Evolutionary conservation across 2,888 invertebrate genomes (phyloP), one percentile per base, ranked within the genome.

Genomic region (Eilema griseolum): DNA sequence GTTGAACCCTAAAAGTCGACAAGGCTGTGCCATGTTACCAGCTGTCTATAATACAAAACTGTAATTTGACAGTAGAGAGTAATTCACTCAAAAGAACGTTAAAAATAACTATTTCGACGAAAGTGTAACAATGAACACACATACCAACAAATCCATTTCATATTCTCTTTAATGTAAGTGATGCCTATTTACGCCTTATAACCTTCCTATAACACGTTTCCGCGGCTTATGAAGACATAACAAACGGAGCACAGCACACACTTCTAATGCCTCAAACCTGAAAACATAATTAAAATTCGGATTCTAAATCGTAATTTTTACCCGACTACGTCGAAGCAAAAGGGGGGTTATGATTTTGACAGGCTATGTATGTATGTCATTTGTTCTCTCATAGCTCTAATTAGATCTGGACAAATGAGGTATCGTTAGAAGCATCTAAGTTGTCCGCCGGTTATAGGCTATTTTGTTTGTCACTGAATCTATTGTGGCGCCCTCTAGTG

Each of bases 151-250:
- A 65, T 12, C 56, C 56, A 56, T 65, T 56, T 31, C 23, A 52
- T 23, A 31, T 31, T 64, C 31, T 64, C 64, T 64, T 64, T 52
- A 64, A 64, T 31, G 64, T 28, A 64, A 56, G 56, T 16, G 56
- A 65, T 65, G 52, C 56, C 14, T 31, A 56, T 56, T 61, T 28
- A 61, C 20, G 33, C 11, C 11, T 16, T n/a, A 16, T 20, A 28
- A 7, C 8, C 26, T 60, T 14, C 60, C 26, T 24, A 31, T 61
- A 26, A 28, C 20, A 20, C 26, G 20, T 28, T 28, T 20, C 11
- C 28, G n/a, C 33, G 31, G 65, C 10, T 23, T 20, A 65, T 16
- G 12, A 63, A 65, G 52, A 65, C 56, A 31, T 14, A 65, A 65
- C 31, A 31, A 28, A 28, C 26, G 23, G 23, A 56, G 56, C 12